Evolutionary conservation across 2,797 vertebrate genomes (phyloP).

Genomic region (Rachycentron canadum): DNA sequence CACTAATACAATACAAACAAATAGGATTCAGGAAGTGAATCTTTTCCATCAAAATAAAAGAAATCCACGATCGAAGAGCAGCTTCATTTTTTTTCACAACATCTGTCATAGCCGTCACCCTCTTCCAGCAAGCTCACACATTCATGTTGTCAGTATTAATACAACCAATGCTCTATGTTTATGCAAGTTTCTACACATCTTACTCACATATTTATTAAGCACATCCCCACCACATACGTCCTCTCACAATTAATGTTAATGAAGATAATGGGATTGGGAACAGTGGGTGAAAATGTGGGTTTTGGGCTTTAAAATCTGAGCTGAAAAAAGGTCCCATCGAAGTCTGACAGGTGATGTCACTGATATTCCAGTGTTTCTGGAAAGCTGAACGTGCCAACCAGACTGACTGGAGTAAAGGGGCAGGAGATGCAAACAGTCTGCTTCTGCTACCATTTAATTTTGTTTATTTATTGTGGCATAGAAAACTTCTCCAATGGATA

Average conservation of each 20-base stretch:
- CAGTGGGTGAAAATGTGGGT: neutral
- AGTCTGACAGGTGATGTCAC: neutral
- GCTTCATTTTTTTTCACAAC: neutral
- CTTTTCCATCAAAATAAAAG: conserved; percentile 8
- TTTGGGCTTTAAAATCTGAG: neutral
- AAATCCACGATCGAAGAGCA: neutral
- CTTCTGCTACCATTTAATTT: conserved; percentile 6
- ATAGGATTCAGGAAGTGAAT: neutral
- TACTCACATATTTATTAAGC: neutral
- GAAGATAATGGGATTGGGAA: neutral
- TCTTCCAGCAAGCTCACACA: conserved; percentile 9
- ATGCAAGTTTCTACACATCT: neutral
- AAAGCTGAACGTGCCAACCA: neutral
- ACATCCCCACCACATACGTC: neutral
- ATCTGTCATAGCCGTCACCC: neutral
- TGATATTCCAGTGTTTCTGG: neutral
- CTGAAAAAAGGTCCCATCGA: neutral
- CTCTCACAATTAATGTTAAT: neutral
- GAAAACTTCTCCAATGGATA: conserved; percentile 9
- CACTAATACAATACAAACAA: too few species aligned
- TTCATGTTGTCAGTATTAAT: conserved; percentile 10
- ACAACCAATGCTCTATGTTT: neutral
- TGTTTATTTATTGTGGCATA: conserved; percentile 8
- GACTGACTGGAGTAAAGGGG: neutral
- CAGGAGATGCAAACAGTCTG: neutral